Evolutionary conservation across 2,888 invertebrate species (phyloP), one percentile per base, ranked within the genome.

Genomic region (Drosophila suboccidentalis): DNA sequence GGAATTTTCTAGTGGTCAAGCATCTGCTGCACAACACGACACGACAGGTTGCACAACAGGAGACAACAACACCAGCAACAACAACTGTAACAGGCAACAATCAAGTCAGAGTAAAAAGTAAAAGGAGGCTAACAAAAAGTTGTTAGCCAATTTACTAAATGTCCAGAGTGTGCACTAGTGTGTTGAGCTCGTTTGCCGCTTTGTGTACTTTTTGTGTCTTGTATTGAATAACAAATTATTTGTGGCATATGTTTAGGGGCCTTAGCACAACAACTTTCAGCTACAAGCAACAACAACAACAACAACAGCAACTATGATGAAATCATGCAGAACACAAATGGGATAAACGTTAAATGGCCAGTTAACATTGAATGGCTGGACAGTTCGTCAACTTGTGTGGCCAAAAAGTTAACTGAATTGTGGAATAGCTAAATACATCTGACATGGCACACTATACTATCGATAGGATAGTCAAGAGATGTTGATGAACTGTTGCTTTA

Each of bases 161-260:
- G 85, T 77, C 73, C 81, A 76, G 65, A 44, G 41, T 65, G 58
- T 57, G 54, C 36, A 32, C 22, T 60, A 44, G 51, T 71, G 59
- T 75, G 65, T 54, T 62, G 15, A 54, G 68, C 85, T 85, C 75
- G 87, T 87, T 87, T 85, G 78, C 85, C 76, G 79, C 79, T 80
- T 80, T 79, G 87, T 84, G 84, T 84, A 75, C 87, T 74, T 83
- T 87, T 73, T 77, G 75, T 75, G 85, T 80, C 71, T 81, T 83
- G 87, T 74, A 87, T 86, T 87, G 85, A 87, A 86, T 86, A 86
- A 87, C 85, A 86, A 85, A 87, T 86, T 77, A 81, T 83, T 77
- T 86, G 86, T 75, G 71, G 79, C 83, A 86, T 87, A 85, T 87
- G 87, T 74, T 85, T 65, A 51, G 79, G 58, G 55, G 78, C 66